Evolutionary conservation across 1,140 invertebrate species (phyloP), one percentile per base, ranked within the genome.

Genomic region (Drosophila sp.): DNA sequence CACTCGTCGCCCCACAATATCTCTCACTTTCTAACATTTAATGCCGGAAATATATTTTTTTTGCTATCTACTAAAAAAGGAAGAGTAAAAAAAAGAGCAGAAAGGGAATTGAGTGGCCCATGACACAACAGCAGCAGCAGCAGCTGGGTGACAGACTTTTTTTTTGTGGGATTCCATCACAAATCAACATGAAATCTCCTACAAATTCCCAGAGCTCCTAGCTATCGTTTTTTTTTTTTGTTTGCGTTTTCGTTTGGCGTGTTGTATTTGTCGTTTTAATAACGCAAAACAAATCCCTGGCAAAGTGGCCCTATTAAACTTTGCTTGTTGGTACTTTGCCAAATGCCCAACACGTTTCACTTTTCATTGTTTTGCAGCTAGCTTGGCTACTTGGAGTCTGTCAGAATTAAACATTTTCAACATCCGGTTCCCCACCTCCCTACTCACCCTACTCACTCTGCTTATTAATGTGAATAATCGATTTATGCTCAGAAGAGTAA

Each of bases 271-370:
- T 23, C 32, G 33, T 11, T 35, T 35, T 33, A 35, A 58, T 35
- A 38, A 25, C 32, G 32, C 47, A 44, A 66, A 75, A 68, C 72
- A 75, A 75, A 75, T 75, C 72, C 71, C 57, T 54, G 74, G 64
- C 57, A 75, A 75, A 75, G 33, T 30, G 35, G 41, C 5, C 56
- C 64, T 27, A 29, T 60, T 58, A 23, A 30, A 66, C 60, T 41
- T 61, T 47, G 55, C 33, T 69, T 41, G 80, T 54, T 71, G 78
- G 68, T 64, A 50, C 65, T 56, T 60, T 70, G 82, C 70, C 81
- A 86, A 86, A 75, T 76, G 78, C 67, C 79, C 75, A 86, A 85
- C 82, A 85, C 79, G 79, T 86, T 70, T 72, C 75, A 62, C n/a
- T 66, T 66, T 44, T 29, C 47, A 57, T 62, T 66, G 61, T 71